Evolutionary conservation across 2,888 invertebrate genomes (phyloP).

Genomic region (Thyatira batis): DNA sequence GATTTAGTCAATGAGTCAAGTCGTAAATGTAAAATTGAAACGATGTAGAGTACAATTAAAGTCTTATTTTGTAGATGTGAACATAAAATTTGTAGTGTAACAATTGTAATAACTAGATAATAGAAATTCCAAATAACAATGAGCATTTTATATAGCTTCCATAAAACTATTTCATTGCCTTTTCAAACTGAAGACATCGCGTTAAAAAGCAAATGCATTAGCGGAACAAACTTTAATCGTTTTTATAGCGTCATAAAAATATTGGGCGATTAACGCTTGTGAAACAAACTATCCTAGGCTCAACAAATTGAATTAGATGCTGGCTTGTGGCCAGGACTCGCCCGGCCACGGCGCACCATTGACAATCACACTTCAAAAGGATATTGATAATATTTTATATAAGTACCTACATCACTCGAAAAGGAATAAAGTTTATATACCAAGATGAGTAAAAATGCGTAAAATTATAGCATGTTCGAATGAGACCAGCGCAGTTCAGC

Average conservation of each 20-base stretch:
- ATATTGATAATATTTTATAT: slow-evolving; percentile 26
- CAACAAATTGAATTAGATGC: slow-evolving; percentile 61
- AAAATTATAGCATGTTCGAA: neutral
- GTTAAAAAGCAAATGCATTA: slow-evolving; percentile 48
- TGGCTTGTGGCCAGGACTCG: slow-evolving; percentile 53
- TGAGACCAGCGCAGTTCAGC: neutral
- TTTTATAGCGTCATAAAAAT: slow-evolving; percentile 56
- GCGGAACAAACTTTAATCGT: slow-evolving; percentile 50
- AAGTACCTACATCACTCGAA: slow-evolving; percentile 9
- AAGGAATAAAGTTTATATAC: slow-evolving; percentile 20
- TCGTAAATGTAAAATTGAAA: too few species aligned
- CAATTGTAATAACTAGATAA: neutral
- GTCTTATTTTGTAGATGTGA: neutral
- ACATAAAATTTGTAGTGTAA: neutral
- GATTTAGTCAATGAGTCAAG: too few species aligned
- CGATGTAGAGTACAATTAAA: too few species aligned
- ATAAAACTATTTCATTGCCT: neutral
- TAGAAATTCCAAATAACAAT: neutral
- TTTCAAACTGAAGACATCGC: slow-evolving; percentile 25
- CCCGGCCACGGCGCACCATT: slow-evolving; percentile 22
- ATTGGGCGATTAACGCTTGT: slow-evolving; percentile 37
- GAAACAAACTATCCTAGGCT: slow-evolving; percentile 45
- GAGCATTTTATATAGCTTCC: neutral
- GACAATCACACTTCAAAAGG: slow-evolving; percentile 43
- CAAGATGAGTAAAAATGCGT: neutral